Percentiles rank a stretch among this genome's conserved stretches.
Evolutionary conservation across 1,140 invertebrate genomes (phyloP).

Genomic region (Odontomachus brunneus): DNA sequence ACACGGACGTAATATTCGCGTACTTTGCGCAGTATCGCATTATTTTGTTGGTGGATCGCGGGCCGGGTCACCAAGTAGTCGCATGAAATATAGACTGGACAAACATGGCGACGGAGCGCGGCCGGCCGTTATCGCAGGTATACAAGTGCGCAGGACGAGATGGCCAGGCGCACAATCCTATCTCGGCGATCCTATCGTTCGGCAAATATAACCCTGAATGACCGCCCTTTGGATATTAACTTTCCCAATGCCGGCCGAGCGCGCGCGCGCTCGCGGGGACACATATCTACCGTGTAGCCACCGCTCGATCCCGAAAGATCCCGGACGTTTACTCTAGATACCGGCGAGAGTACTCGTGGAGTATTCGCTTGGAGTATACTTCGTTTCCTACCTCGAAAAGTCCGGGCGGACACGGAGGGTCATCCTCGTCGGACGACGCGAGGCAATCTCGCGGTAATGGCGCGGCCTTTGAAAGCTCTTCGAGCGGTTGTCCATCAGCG

Average conservation of each 20-base stretch:
- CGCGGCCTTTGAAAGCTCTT: not conserved
- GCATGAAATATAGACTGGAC: slow-evolving; percentile 72
- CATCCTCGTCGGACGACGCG: slow-evolving; percentile 24
- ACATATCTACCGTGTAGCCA: slow-evolving; percentile 19
- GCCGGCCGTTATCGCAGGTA: slow-evolving; percentile 67
- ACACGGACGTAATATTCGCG: not conserved
- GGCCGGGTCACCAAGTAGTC: slow-evolving; percentile 61
- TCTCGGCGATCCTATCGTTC: slow-evolving; percentile 75
- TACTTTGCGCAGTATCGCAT: slow-evolving; percentile 19
- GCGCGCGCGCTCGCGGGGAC: not conserved
- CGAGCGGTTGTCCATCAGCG: too few species aligned
- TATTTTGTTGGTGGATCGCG: slow-evolving; percentile 55
- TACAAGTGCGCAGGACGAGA: slow-evolving; percentile 73
- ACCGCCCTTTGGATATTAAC: slow-evolving; percentile 74
- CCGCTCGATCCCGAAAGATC: slow-evolving; percentile 72
- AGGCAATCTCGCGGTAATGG: slow-evolving; percentile 5
- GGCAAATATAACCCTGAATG: slow-evolving; percentile 78
- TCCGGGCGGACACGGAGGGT: slow-evolving; percentile 17
- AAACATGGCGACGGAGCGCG: slow-evolving; percentile 60
- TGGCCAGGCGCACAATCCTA: slow-evolving; percentile 75
- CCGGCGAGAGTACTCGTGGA: slow-evolving; percentile 56
- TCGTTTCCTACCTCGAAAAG: slow-evolving; percentile 70
- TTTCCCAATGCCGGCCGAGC: slow-evolving; percentile 70
- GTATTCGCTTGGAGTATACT: slow-evolving; percentile 61
- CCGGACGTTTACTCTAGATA: slow-evolving; percentile 77